These are phyloP conservation scores for Antitype chi DNA, from an alignment of 2,888 invertebrate genomes.

Conservation along the genomic window DNA sequence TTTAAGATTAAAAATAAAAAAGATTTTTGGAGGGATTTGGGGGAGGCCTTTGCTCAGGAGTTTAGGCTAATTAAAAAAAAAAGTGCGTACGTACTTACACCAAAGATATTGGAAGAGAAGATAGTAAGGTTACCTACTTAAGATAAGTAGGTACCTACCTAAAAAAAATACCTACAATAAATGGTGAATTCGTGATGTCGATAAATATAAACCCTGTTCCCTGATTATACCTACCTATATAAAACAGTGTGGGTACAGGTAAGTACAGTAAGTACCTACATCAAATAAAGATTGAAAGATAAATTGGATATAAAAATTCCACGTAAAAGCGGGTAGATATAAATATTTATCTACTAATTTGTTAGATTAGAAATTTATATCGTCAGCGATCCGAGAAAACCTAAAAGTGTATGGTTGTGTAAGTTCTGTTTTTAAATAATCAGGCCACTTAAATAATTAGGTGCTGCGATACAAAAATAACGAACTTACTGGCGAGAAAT, in stretches of 20 bases:
- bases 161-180: no score
- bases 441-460: neutral
- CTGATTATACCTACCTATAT: neutral
- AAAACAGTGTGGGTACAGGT: neutral
- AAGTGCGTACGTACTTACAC: neutral
- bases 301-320: neutral
- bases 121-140: neutral
- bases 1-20: neutral
- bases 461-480: neutral
- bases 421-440: neutral
- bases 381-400: neutral
- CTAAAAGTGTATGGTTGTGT: neutral
- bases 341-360: constrained; percentile 1
- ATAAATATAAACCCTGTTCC: neutral
- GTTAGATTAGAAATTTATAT: neutral
- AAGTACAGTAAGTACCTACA: neutral
- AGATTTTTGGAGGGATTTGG: no score
- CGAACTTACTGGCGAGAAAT: no score
- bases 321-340: constrained; percentile 10
- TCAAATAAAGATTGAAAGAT: constrained; percentile 4
- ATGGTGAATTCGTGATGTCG: neutral
- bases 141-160: neutral
- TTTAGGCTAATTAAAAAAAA: neutral
- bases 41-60: no score
- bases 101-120: neutral